Evolutionary conservation across 2,113 vertebrate species (phyloP), one percentile per base, ranked within the genome.

Genomic region (Erythrocercus mccallii): DNA sequence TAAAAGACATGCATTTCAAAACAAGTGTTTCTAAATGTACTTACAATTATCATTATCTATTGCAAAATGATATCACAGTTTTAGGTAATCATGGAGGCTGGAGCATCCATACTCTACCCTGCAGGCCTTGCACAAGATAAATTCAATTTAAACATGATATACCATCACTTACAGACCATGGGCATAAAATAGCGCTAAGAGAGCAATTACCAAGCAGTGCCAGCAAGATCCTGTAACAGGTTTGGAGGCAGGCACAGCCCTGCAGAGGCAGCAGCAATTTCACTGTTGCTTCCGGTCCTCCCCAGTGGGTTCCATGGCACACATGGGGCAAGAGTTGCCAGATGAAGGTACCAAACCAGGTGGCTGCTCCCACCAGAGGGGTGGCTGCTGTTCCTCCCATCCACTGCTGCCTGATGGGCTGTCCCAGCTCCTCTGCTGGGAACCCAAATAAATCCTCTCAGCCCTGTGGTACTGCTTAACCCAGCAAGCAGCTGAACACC

Each of bases 311-410:
- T 72, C 62, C 64, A 47, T 0, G 1, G 37, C 53, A 71, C 66
- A 31, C 0, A 0, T 20, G 20, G 44, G n/a, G 20, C 1, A 3
- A 68, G 66, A 71, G n/a, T 45, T 23, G 15, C 44, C 66, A 54
- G 30, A 27, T 1, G 20, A 70, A 71, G 57, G 38, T 10, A 37
- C 66, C 4, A 1, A 58, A 42, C 9, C 11, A 2, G n/a, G 18
- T 0, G 0, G 33, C 22, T 50, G 12, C 35, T 48, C 30, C 50
- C 2, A 0, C 17, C 6, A 3, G 47, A 68, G 31, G 15, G 14
- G 20, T n/a, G 51, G 35, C 50, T 2, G 1, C 54, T 74, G 27
- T 33, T 27, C 56, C 74, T 64, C 42, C 24, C 19, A 40, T 11
- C 40, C 37, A 15, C 38, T 64, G 53, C 50, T 56, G 31, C 10